Conservation (phyloP, 2,797 vertebrate species). For the Enteromius viviparus region DNA sequence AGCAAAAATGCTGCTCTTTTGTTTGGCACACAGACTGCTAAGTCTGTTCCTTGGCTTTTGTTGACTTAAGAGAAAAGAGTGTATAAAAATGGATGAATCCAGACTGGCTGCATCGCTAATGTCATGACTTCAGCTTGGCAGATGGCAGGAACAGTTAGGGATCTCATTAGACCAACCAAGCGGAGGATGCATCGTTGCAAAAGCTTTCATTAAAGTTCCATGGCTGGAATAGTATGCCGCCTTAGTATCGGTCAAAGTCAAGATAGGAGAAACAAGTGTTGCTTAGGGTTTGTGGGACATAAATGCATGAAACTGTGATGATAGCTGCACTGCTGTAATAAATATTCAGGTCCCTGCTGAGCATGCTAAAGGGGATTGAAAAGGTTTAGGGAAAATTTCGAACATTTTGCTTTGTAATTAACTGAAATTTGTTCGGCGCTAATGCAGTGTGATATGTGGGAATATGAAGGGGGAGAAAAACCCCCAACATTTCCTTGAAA, state of each 20-base stretch:
- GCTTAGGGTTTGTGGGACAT: conserved; percentile 40
- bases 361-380: conserved; percentile 77
- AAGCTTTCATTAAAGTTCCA: conserved; percentile 84
- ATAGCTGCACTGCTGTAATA: conserved; percentile 71
- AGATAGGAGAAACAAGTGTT: conserved; percentile 71
- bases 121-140: conserved; percentile 82
- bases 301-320: conserved; percentile 19
- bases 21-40: conserved; percentile 55
- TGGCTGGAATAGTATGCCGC: conserved; percentile 70
- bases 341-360: conserved; percentile 71
- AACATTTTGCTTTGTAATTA: conserved; percentile 80
- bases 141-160: conserved; percentile 85
- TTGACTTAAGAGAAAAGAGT: conserved; percentile 66
- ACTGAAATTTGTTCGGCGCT: conserved; percentile 79
- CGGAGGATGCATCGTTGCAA: conserved; percentile 75
- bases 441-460: conserved; percentile 70
- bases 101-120: conserved; percentile 79
- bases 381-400: conserved; percentile 79
- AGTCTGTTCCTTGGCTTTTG: conserved; percentile 50
- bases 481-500: conserved; percentile 59
- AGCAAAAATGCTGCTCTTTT: conserved; percentile 42
- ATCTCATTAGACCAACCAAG: conserved; percentile 85
- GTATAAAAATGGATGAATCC: conserved; percentile 69
- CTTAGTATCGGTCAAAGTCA: conserved; percentile 78
- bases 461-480: conserved; percentile 57